Base-by-base conservation (phyloP, 2,797 vertebrate genomes). In the Pipistrellus kuhlii region DNA sequence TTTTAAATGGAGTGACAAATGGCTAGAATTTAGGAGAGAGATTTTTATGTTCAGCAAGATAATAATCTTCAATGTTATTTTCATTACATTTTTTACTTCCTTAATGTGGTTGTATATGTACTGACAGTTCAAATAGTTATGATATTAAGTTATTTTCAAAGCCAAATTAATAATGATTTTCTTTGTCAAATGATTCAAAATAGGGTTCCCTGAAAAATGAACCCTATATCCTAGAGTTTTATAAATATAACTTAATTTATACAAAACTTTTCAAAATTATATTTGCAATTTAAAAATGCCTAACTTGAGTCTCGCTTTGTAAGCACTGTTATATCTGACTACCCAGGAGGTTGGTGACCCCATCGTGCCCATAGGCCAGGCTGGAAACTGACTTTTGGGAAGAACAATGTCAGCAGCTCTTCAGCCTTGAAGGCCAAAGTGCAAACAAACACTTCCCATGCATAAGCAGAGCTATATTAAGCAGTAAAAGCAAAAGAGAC, bases 151-250 rank as follows among this genome's bases (percentile, higher is more conserved):
- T 55, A 55, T 59, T 71, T 90, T 86, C 8, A 68, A 71, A 72
- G 76, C 53, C 8, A 88, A 85, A 85, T 82, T n/a, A 93, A 69
- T 85, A 75, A 91, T 48, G 32, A 73, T 57, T 94, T 87, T 46
- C 53, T 95, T 93, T 93, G n/a, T 35, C 18, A 92, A 72, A 76
- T 48, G n/a, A 93, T 48, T 95, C 32, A 94, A 75, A 41, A 46
- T 30, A 88, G 44, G 5, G 30, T 57, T 93, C 23, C 38, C 44
- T 88, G 38, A 89, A 85, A 92, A 90, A 57, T 27, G 59, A 30
- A 62, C 59, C 27, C 14, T 62, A 62, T 10, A 71, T 2, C 4
- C 30, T 55, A 30, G 35, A 88, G 38, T 77, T 83, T 84, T 72
- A 89, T 32, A 88, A 86, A 80, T 64, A 51, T 48, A 69, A 90